Conservation (phyloP, 2,888 invertebrate species). For the Strigamia maritima region DNA sequence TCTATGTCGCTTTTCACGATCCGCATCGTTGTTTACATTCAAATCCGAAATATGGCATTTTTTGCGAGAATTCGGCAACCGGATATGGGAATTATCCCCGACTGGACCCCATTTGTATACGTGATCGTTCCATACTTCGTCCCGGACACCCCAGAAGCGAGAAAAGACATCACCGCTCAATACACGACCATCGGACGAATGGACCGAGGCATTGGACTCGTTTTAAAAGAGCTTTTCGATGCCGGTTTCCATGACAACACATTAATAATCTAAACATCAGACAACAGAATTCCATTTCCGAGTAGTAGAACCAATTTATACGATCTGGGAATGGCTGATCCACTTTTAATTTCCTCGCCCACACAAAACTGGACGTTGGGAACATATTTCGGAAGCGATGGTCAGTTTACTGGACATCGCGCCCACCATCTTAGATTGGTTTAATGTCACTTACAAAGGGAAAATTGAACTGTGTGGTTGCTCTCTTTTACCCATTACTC, state of each 20-base stretch:
- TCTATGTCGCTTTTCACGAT: slow-evolving; percentile 87
- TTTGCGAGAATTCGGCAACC: slow-evolving; percentile 82
- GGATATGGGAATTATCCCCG: slow-evolving; percentile 80
- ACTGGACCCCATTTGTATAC: too few relatives aligned
- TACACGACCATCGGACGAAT: slow-evolving; percentile 87
- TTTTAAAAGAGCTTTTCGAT: slow-evolving; percentile 68
- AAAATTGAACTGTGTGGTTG: slow-evolving; percentile 59
- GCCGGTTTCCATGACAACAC: slow-evolving; percentile 71
- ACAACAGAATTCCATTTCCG: slow-evolving; percentile 90
- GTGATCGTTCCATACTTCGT: slow-evolving; percentile 78
- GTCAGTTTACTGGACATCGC: slow-evolving; percentile 75
- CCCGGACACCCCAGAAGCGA: slow-evolving; percentile 74
- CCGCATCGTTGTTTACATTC: slow-evolving; percentile 89
- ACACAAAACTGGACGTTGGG: slow-evolving; percentile 58
- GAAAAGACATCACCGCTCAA: slow-evolving; percentile 80
- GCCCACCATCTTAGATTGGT: slow-evolving; percentile 84
- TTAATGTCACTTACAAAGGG: slow-evolving; percentile 57
- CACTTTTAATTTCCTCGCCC: slow-evolving; percentile 77
- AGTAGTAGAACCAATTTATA: slow-evolving; percentile 88
- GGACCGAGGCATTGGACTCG: slow-evolving; percentile 81
- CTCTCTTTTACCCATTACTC: slow-evolving; percentile 71
- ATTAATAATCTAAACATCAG: slow-evolving; percentile 80
- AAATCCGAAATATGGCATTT: slow-evolving; percentile 77
- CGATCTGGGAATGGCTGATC: slow-evolving; percentile 78
- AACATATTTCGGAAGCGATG: slow-evolving; percentile 66